Percentiles rank a stretch among this genome's conserved stretches.
These are phyloP conservation scores for Mobula hypostoma DNA, from an alignment of 2,113 vertebrate genomes.

Conservation along the genomic window DNA sequence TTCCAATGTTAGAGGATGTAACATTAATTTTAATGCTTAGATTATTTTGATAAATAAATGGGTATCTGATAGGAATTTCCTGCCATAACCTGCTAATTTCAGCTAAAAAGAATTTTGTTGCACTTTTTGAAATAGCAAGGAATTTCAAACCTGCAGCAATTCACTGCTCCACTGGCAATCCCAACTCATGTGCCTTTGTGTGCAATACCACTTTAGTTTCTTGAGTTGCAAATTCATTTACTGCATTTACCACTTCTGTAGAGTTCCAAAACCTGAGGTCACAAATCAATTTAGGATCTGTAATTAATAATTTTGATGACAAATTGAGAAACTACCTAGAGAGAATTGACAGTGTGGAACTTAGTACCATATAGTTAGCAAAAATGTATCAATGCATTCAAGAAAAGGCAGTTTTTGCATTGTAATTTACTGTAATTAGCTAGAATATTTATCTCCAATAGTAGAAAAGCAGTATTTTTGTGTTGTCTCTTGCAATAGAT, in stretches of 20 bases:
- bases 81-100: background rate
- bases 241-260: background rate
- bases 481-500: constrained; percentile 11
- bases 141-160: background rate
- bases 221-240: constrained; percentile 1
- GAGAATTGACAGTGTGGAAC: background rate
- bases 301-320: background rate
- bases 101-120: background rate
- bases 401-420: background rate
- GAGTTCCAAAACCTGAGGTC: background rate
- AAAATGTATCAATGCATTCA: background rate
- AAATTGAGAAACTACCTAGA: background rate
- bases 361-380: background rate
- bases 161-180: background rate
- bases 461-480: constrained; percentile 4
- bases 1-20: background rate
- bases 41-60: background rate
- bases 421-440: constrained; percentile 31
- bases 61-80: background rate
- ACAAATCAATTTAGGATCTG: background rate
- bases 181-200: background rate
- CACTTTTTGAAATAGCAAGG: background rate
- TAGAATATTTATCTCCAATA: constrained; percentile 4
- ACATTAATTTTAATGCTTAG: background rate
- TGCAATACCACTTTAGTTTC: background rate